Conservation (phyloP, 2,113 vertebrate genomes). For the Chelonoidis abingdonii region DNA sequence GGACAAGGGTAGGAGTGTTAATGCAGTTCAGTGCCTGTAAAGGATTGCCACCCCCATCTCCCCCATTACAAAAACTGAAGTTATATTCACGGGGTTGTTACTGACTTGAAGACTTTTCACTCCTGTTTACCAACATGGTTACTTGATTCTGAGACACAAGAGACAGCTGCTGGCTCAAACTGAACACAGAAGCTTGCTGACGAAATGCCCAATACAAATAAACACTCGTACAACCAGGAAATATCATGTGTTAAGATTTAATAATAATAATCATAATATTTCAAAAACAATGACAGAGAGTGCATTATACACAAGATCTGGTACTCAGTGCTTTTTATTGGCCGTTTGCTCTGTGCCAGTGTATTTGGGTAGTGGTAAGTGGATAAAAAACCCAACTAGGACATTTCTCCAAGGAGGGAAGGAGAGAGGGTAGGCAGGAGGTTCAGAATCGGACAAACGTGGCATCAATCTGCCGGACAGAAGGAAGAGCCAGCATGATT, state of each 20-base stretch:
- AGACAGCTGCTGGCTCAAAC: neutral
- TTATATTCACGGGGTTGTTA: rapidly evolving
- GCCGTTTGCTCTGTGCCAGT: conserved; percentile 57
- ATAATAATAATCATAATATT: conserved; percentile 62
- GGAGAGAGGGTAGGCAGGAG: conserved; percentile 5
- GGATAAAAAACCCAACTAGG: conserved; percentile 65
- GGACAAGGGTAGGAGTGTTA: neutral
- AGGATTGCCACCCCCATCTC: rapidly evolving
- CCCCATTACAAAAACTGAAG: rapidly evolving
- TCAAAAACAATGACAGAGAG: conserved; percentile 52
- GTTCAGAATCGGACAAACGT: conserved; percentile 95
- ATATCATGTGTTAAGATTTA: conserved; percentile 60
- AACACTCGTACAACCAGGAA: neutral
- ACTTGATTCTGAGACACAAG: neutral
- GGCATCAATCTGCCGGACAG: conserved; percentile 96
- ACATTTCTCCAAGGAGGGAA: conserved; percentile 27
- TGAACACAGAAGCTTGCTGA: neutral
- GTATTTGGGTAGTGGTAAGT: conserved; percentile 58
- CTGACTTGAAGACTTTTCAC: neutral
- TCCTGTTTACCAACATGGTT: neutral
- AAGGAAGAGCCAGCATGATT: conserved; percentile 95
- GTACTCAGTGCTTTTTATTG: conserved; percentile 68
- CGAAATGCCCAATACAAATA: neutral
- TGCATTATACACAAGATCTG: conserved; percentile 53
- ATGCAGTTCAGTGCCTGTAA: neutral